Base-by-base conservation (phyloP, 2,797 vertebrate genomes). In the Odontamblyopus lacepedii region DNA sequence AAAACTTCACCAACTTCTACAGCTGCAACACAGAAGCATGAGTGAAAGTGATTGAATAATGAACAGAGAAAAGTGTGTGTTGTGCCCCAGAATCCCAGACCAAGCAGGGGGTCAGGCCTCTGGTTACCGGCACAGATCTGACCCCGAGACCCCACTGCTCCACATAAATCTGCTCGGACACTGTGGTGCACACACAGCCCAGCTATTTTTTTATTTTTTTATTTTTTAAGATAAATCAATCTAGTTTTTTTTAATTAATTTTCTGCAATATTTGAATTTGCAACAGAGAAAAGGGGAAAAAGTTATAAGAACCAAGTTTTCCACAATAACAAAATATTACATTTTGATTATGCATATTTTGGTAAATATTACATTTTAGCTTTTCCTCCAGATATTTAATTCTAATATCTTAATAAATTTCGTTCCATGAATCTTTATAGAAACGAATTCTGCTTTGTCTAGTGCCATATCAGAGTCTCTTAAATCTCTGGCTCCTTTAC, bases 81-180 rank as follows among this genome's bases (percentile, higher is more conserved):
- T 71, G 56, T 63, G 69, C 76, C 76, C 67, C 75, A 62, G 82
- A 82, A 73, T 78, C 83, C 75, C 80, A 82, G 81, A 80, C 70
- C 79, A 87, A 75, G 78, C 75, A 84, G 41, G 23, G 76, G 87
- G 85, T 91, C 86, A 90, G 81, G 78, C 71, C 86, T 83, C 68
- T 78, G 80, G 77, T 77, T 84, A 81, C 85, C 83, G 81, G 81
- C 77, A 48, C 73, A 81, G 84, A 81, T 75, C 79, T 87, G 86
- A 89, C 84, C 88, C 44, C 4, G 12, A 74, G 84, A 91, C 84
- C 84, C 66, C 57, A 70, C 70, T 83, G 83, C 74, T 80, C 83
- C 66, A 77, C 69, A 85, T 79, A 85, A 90, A 86, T 83, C 88
- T 85, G 78, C 66, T 81, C 79, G 80, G 74, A 65, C 74, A 74